Conservation (phyloP, 2,797 vertebrate species). For the Pseudomugil gertrudae region DNA sequence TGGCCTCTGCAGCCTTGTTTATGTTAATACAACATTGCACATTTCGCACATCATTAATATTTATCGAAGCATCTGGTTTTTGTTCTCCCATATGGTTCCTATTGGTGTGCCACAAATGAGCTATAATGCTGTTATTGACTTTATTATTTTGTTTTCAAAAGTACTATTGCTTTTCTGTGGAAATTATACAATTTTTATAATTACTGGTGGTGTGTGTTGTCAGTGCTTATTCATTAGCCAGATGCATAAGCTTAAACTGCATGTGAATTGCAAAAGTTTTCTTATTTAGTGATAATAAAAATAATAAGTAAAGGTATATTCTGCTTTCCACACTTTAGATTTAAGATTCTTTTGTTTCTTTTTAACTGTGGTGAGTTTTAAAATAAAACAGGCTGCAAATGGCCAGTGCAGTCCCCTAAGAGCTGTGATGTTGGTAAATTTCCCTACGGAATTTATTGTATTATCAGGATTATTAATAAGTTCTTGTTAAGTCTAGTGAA, state of each 20-base stretch:
- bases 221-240: background rate
- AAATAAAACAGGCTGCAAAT: background rate
- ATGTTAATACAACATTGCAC: constrained; percentile 34
- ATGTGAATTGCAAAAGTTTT: background rate
- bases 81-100: constrained; percentile 40
- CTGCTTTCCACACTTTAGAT: background rate
- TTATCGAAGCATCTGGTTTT: constrained; percentile 48
- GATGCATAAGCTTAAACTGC: background rate
- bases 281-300: background rate
- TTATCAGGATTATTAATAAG: constrained; percentile 49
- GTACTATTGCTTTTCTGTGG: background rate
- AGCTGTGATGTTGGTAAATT: constrained; percentile 30
- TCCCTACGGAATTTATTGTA: constrained; percentile 37
- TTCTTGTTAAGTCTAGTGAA: constrained; percentile 31
- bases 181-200: background rate
- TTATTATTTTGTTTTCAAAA: background rate
- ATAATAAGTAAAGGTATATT: constrained; percentile 2
- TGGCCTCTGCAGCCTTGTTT: constrained; percentile 33
- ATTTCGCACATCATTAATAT: constrained; percentile 60
- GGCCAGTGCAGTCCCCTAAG: constrained; percentile 10
- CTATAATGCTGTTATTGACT: background rate
- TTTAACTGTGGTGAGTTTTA: constrained; percentile 7
- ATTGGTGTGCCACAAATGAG: constrained; percentile 25
- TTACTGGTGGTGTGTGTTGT: background rate
- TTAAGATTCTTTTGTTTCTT: constrained; percentile 2